phyloP scores from a whole-genome alignment of 2,797 vertebrate species.

The Simalia tracyae region DNA sequence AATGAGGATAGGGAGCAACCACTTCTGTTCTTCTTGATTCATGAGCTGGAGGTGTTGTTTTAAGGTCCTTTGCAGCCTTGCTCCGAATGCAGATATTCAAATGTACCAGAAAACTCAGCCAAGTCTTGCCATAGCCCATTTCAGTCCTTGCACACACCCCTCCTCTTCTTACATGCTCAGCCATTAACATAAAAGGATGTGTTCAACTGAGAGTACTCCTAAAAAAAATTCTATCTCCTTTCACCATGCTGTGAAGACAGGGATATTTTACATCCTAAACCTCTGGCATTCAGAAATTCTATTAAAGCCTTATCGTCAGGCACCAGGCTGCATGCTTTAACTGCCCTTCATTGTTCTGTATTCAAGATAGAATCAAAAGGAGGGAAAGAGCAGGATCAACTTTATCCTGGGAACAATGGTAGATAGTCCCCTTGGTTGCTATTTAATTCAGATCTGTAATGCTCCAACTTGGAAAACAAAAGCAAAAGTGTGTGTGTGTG shows the following conservation, averaged over 20 bases:
- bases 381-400: slow-evolving; percentile 79
- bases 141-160: slow-evolving; percentile 62
- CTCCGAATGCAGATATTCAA: neutral
- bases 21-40: neutral
- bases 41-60: neutral
- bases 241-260: slow-evolving; percentile 81
- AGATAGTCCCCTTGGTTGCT: slow-evolving; percentile 37
- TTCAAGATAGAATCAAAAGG: slow-evolving; percentile 87
- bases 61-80: no score
- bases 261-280: slow-evolving; percentile 90
- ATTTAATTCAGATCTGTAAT: slow-evolving; percentile 31
- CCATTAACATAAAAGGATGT: slow-evolving; percentile 85
- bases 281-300: slow-evolving; percentile 94
- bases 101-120: slow-evolving; percentile 26
- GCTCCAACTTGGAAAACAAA: slow-evolving; percentile 61
- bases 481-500: slow-evolving; percentile 13
- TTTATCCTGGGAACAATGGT: slow-evolving; percentile 76
- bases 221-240: slow-evolving; percentile 87
- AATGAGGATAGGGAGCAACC: neutral
- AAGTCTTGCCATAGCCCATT: slow-evolving; percentile 51
- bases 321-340: slow-evolving; percentile 85
- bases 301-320: slow-evolving; percentile 94
- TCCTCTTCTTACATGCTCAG: slow-evolving; percentile 76
- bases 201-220: slow-evolving; percentile 85
- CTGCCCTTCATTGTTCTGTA: slow-evolving; percentile 86